phyloP scores from a whole-genome alignment of 2,113 vertebrate species.

The Corydoras maculifer region DNA sequence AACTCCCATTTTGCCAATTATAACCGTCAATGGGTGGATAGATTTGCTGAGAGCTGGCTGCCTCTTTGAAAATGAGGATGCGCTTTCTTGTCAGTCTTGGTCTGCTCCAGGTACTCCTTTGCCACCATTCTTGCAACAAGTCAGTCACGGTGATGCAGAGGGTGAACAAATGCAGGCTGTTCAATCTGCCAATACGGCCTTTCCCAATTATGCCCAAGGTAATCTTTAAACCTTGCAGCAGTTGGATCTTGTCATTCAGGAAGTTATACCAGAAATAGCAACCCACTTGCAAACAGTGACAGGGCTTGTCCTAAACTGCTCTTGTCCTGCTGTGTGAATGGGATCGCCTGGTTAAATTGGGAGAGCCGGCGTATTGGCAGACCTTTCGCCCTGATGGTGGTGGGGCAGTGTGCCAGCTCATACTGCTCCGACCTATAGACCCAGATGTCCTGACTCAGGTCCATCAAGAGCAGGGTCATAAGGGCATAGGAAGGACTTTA shows the following conservation, averaged over 20 bases:
- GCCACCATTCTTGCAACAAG: not conserved
- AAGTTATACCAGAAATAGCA: not conserved
- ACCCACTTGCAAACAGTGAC: not conserved
- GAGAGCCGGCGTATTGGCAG: not conserved
- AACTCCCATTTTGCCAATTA: not conserved
- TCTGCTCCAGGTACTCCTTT: not conserved
- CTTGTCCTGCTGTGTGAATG: not conserved
- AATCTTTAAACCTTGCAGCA: not conserved
- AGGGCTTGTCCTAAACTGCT: not conserved
- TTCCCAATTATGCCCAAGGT: not conserved
- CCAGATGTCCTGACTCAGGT: not conserved
- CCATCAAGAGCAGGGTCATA: not conserved
- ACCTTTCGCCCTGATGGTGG: not conserved
- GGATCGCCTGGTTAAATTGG: not conserved
- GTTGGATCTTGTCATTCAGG: not conserved
- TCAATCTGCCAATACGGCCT: not conserved
- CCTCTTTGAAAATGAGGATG: not conserved
- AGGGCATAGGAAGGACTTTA: not conserved
- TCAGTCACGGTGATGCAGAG: not conserved
- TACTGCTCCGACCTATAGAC: not conserved
- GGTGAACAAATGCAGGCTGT: not conserved
- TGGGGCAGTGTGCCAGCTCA: not conserved
- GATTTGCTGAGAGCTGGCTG: not conserved
- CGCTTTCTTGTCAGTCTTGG: not conserved
- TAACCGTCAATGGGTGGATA: not conserved